phyloP scores from a whole-genome alignment of 2,797 vertebrate species.

The Betta splendens region DNA sequence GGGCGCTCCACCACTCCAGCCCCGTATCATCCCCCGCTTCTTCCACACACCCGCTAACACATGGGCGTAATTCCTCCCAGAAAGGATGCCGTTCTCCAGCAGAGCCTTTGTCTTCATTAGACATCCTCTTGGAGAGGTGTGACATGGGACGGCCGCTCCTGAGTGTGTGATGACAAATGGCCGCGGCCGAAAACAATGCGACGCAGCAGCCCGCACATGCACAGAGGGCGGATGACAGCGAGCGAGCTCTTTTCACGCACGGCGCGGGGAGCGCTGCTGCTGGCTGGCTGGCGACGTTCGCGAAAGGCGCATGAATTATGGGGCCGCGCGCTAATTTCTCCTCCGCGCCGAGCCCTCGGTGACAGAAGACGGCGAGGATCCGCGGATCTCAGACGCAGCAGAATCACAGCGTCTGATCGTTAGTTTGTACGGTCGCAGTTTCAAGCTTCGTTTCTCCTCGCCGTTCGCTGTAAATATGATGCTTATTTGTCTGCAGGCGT shows the following conservation, averaged over 20 bases:
- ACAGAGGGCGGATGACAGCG: slow-evolving; percentile 26
- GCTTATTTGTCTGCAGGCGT: background rate
- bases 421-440: background rate
- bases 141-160: slow-evolving; percentile 46
- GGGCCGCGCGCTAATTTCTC: background rate
- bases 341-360: background rate
- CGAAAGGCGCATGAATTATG: slow-evolving; percentile 4
- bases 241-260: slow-evolving; percentile 6
- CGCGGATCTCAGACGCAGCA: background rate
- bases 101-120: slow-evolving; percentile 70
- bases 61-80: slow-evolving; percentile 57
- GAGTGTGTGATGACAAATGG: slow-evolving; percentile 55
- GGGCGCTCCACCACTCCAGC: slow-evolving; percentile 49
- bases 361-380: background rate
- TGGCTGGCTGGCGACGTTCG: slow-evolving; percentile 7
- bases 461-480: no score
- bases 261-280: slow-evolving; percentile 11
- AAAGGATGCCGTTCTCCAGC: slow-evolving; percentile 51
- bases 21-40: slow-evolving; percentile 63
- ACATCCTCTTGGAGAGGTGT: slow-evolving; percentile 44
- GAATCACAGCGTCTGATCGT: background rate
- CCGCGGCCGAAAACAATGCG: slow-evolving; percentile 33
- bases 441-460: no score
- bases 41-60: slow-evolving; percentile 56
- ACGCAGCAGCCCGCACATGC: slow-evolving; percentile 12